Base-by-base conservation (phyloP, 2,113 vertebrate species). In the Elephas maximus region DNA sequence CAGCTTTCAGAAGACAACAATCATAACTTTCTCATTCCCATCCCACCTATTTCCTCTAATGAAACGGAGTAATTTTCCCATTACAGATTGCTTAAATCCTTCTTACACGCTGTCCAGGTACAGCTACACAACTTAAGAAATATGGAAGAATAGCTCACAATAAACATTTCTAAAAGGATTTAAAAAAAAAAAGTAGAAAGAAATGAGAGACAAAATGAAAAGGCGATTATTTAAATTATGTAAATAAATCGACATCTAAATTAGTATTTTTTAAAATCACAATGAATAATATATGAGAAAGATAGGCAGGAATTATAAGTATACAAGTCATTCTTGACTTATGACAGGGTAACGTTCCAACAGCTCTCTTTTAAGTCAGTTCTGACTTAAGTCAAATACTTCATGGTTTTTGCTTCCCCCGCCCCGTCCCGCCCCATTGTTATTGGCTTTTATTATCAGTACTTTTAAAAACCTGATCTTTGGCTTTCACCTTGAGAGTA, bases 181-280 rank as follows among this genome's bases (percentile, higher is more conserved):
- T 37, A 37, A 37, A 37, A 37, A 37, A 37, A 71, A 73, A 90
- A 90, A 69, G 33, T 15, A 93, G 30, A 89, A 96, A 57, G 65
- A 28, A 28, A 26, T 89, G 45, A 76, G 24, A 93, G 14, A 77
- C 14, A 92, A 90, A 23, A 93, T 48, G 33, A 82, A 86, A 85
- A 90, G 65, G 10, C 67, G 92, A 90, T 80, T 14, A 96, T 90
- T 93, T 93, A 87, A 94, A 69, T 44, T 28, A 82, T 24, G 30
- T 87, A 69, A 93, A 77, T 81, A 92, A 88, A 62, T 85, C 63
- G 78, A 63, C 71, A 62, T 74, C 67, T 93, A 87, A 82, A 95
- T 87, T 15, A 86, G 4, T 81, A 69, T 60, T 90, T 79, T 87
- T 77, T 87, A 71, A 87, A 48, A 12, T 69, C 67, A 93, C 53